Conservation (phyloP, 2,797 vertebrate species). For the Todus mexicanus region DNA sequence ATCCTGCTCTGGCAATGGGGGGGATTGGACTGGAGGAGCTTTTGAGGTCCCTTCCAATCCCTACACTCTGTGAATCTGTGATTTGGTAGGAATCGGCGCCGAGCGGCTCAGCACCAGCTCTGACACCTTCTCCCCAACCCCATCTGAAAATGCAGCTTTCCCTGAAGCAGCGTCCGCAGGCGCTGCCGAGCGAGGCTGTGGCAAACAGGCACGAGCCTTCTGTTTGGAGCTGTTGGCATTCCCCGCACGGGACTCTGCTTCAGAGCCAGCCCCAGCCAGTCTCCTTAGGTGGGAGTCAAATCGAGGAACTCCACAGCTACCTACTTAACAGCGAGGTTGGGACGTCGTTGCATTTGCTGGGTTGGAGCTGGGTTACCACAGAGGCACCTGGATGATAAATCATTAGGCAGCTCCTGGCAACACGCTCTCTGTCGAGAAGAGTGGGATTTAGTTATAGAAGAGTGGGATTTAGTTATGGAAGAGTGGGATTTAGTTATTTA, state of each 20-base stretch:
- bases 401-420: not conserved
- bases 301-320: not conserved
- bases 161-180: not conserved
- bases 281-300: not conserved
- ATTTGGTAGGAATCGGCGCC: not conserved
- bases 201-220: not conserved
- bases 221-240: not conserved
- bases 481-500: not conserved
- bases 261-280: not conserved
- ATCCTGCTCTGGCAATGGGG: no score
- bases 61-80: no score
- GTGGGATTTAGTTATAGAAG: not conserved
- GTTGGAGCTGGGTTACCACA: not conserved
- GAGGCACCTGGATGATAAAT: not conserved
- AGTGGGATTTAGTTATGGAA: not conserved
- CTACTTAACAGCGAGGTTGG: not conserved
- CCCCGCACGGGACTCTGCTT: not conserved
- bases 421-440: not conserved
- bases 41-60: no score
- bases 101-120: not conserved
- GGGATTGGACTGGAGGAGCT: no score
- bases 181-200: not conserved
- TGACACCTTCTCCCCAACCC: no score
- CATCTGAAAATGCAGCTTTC: no score
- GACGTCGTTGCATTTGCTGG: not conserved